Base-by-base conservation (phyloP, 2,888 invertebrate genomes). In the Gymnocheta viridis region DNA sequence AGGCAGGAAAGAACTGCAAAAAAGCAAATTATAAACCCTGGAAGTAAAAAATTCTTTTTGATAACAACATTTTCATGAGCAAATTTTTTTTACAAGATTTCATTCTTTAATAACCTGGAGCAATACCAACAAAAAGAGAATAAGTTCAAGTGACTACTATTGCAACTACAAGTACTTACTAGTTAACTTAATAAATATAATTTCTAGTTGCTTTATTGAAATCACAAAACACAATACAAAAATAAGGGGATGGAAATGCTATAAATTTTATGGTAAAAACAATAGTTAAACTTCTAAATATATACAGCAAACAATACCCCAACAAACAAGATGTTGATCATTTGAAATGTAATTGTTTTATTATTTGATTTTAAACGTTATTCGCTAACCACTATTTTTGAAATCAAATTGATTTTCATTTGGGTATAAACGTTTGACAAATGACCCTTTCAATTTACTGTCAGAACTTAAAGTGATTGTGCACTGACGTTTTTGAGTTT, bases 231-330 rank as follows among this genome's bases (percentile, higher is more conserved):
- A n/a, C 17, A 64, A 9, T 2, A 56, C n/a, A n/a, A 47, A 24
- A 72, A 54, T 4, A 4, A 56, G 64, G 84, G 83, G 79, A 32
- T 74, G 83, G 24, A 32, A 80, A 24, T 74, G 24, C 51, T 35
- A 72, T 47, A 56, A 70, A 56, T 77, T 84, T 77, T 80, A 84
- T 78, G 67, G 62, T 44, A 77, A 78, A 83, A 78, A 81, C 69
- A 78, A 84, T 64, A 14, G 58, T 29, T 58, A 69, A 67, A 77
- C 62, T 66, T 73, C 56, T 81, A 77, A 84, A 81, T 73, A 84
- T 81, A 81, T 58, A 79, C 47, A 27, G 10, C 32, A 66, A 56
- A 64, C n/a, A n/a, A n/a, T n/a, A n/a, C n/a, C n/a, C n/a, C n/a
- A n/a, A n/a, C n/a, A n/a, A n/a, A n/a, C n/a, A n/a, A n/a, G n/a